Evolutionary conservation across 30 jellyfish, hydroid and myxozoan species (phyloP).

Genomic region (Aurelia sp.): DNA sequence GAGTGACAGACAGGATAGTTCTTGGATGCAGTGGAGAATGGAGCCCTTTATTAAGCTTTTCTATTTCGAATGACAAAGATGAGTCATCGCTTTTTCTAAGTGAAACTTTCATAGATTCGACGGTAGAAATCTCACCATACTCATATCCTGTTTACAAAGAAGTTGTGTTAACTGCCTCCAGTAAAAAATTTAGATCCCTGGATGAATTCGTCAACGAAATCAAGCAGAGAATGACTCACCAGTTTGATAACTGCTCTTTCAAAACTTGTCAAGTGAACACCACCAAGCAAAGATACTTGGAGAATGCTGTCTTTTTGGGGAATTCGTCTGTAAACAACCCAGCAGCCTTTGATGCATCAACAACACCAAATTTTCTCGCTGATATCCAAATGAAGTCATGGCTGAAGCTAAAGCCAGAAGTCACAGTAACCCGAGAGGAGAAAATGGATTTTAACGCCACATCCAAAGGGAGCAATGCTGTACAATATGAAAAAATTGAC

Average conservation of each 20-base stretch:
- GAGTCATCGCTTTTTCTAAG: neutral
- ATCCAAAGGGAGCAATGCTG: neutral
- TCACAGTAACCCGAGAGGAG: conserved; percentile 34
- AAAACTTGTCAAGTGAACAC: neutral
- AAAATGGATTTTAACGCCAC: conserved; percentile 6
- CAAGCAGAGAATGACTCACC: neutral
- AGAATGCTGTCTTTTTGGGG: neutral
- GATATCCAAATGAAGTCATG: conserved; percentile 37
- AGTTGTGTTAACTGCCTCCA: conserved; percentile 1
- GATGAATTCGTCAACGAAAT: conserved; percentile 2
- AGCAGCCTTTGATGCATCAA: neutral
- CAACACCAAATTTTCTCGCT: conserved; percentile 32
- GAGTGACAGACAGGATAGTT: too few species aligned
- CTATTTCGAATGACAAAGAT: neutral
- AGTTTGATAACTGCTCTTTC: neutral
- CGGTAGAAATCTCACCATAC: conserved; percentile 41
- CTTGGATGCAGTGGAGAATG: neutral
- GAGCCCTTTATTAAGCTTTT: neutral
- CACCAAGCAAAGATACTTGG: neutral
- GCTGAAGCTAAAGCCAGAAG: conserved; percentile 45
- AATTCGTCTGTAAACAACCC: neutral
- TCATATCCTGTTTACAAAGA: conserved; percentile 49
- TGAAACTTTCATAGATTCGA: conserved; percentile 40
- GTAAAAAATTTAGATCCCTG: neutral
- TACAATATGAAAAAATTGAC: conserved; percentile 15